Percentiles rank a stretch among this genome's conserved stretches.
phyloP scores from a whole-genome alignment of 2,888 invertebrate species.

The Hofmannophila pseudospretella region DNA sequence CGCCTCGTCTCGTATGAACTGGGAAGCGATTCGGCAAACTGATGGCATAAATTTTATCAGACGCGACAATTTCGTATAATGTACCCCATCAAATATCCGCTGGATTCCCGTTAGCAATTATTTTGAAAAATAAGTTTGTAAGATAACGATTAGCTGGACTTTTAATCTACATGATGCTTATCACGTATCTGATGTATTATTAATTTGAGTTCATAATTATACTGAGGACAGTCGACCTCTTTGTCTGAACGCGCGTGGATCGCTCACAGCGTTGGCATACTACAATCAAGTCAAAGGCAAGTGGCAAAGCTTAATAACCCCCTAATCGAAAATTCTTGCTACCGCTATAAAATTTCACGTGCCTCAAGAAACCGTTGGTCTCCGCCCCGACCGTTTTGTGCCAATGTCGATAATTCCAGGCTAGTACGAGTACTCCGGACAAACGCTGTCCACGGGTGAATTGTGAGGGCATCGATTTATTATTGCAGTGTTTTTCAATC shows the following conservation, averaged over 20 bases:
- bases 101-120: conserved; percentile 11
- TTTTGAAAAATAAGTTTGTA: conserved; percentile 5
- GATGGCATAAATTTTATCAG: conserved; percentile 17
- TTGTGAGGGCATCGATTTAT: conserved; percentile 68
- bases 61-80: conserved; percentile 20
- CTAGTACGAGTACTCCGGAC: conserved; percentile 39
- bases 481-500: background rate
- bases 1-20: conserved; percentile 9
- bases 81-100: conserved; percentile 10
- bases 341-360: conserved; percentile 58
- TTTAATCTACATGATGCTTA: conserved; percentile 12
- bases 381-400: conserved; percentile 57
- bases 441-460: conserved; percentile 52
- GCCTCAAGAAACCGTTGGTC: conserved; percentile 56
- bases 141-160: conserved; percentile 19
- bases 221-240: conserved; percentile 8
- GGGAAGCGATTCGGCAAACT: conserved; percentile 14
- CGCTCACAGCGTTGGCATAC: conserved; percentile 3
- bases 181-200: conserved; percentile 1
- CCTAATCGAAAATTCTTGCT: conserved; percentile 52
- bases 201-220: conserved; percentile 8
- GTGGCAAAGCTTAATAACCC: conserved; percentile 51
- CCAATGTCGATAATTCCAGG: conserved; percentile 65
- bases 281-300: conserved; percentile 14
- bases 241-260: conserved; percentile 8